Conservation (phyloP, 2,113 vertebrate genomes). For the Dipodomys ordii region DNA sequence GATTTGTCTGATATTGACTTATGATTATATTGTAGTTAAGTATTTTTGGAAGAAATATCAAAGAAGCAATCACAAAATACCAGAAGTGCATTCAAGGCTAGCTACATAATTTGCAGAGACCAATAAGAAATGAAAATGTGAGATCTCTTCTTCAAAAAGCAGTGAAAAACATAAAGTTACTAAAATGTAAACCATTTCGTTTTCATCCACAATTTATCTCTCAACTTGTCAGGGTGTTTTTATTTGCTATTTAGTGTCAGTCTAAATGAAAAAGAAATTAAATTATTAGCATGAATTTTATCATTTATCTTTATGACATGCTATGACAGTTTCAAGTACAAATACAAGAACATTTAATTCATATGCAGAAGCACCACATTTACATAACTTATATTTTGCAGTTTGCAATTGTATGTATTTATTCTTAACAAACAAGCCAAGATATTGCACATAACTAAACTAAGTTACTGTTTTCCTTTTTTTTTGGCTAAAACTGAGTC, state of each 20-base stretch:
- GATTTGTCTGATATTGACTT: neutral
- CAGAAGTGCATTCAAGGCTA: neutral
- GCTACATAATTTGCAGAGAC: neutral
- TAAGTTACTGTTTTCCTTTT: neutral
- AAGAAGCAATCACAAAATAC: neutral
- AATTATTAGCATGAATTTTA: conserved; percentile 7
- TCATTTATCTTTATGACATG: neutral
- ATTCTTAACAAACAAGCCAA: neutral
- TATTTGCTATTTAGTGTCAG: conserved; percentile 11
- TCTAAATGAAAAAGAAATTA: conserved; percentile 30
- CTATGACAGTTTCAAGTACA: conserved; percentile 21
- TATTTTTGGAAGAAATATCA: neutral
- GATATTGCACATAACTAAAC: neutral
- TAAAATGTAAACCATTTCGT: neutral
- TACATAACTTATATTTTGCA: neutral
- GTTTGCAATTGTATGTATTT: neutral
- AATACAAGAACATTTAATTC: neutral
- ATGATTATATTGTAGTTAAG: neutral
- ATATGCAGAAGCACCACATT: neutral
- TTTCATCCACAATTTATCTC: neutral
- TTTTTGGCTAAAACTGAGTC: no score
- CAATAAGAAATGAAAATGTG: neutral
- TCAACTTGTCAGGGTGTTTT: neutral
- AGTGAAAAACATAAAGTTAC: neutral
- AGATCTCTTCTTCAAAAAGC: neutral